These are phyloP conservation scores for Acridotheres tristis DNA, from an alignment of 2,797 vertebrate genomes.

Conservation along the genomic window DNA sequence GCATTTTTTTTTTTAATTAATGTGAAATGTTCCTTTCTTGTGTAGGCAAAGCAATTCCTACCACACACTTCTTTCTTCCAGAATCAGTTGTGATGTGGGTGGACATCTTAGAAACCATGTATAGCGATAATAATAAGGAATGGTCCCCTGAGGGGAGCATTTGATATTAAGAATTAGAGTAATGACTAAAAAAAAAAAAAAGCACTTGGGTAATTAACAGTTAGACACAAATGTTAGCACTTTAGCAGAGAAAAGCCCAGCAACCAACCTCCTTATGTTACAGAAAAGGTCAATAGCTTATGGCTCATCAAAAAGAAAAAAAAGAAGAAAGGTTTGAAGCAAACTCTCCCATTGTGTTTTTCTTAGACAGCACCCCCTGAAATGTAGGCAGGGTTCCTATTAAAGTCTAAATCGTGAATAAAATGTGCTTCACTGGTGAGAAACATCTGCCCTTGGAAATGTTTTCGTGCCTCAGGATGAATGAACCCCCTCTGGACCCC, in stretches of 20 bases:
- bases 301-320: neutral
- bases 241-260: slow-evolving; percentile 20
- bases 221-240: slow-evolving; percentile 1
- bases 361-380: neutral
- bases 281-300: slow-evolving; percentile 32
- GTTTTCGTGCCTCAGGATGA: fast-evolving
- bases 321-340: neutral
- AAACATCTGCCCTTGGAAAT: neutral
- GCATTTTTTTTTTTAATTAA: neutral
- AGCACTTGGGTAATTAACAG: slow-evolving; percentile 22
- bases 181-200: neutral
- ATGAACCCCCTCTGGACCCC: neutral
- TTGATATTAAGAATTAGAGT: slow-evolving; percentile 29
- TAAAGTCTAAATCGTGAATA: neutral
- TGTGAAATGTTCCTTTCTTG: neutral
- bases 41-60: slow-evolving; percentile 45
- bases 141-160: slow-evolving; percentile 26
- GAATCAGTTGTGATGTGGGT: slow-evolving; percentile 37
- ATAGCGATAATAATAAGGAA: slow-evolving; percentile 2
- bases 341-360: neutral
- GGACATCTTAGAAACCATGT: slow-evolving; percentile 47
- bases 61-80: neutral
- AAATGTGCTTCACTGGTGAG: neutral
- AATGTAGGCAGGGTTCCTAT: neutral
- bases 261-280: neutral